Base-by-base conservation (phyloP, 2,888 invertebrate species). In the Flexamia atlantica region DNA sequence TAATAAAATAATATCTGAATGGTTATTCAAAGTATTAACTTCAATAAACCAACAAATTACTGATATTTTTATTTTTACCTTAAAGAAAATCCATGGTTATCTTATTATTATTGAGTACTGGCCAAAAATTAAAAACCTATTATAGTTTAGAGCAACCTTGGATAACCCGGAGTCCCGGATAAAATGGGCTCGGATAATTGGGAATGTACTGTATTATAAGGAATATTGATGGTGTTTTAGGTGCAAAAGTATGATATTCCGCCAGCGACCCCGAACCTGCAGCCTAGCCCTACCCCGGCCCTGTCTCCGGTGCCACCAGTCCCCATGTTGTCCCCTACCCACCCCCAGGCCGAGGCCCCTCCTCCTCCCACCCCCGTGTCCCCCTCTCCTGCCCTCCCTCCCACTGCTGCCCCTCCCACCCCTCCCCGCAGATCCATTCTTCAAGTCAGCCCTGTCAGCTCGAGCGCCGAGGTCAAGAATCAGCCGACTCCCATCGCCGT, bases 161-260 rank as follows among this genome's bases (percentile, higher is more conserved):
- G n/a, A n/a, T n/a, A n/a, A n/a, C n/a, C n/a, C n/a, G n/a, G n/a
- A n/a, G n/a, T n/a, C n/a, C n/a, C n/a, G n/a, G n/a, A n/a, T n/a
- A n/a, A n/a, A n/a, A n/a, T n/a, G n/a, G n/a, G n/a, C n/a, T n/a
- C n/a, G n/a, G n/a, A n/a, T n/a, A n/a, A n/a, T n/a, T n/a, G n/a
- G n/a, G n/a, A n/a, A n/a, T n/a, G n/a, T n/a, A n/a, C n/a, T n/a
- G n/a, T n/a, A n/a, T n/a, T n/a, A n/a, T n/a, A n/a, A n/a, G n/a
- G n/a, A n/a, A n/a, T n/a, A n/a, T n/a, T n/a, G n/a, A n/a, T n/a
- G n/a, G 30, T 72, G 40, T 79, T 57, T 3, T 23, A 79, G 79
- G 79, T 84, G 17, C 82, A 82, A 53, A 95, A 94, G 88, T 95
- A 95, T 89, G 95, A 95, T 88, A 91, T 93, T 88, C 93, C 93